Evolutionary conservation across 2,888 invertebrate genomes (phyloP).

Genomic region (Sphaeridia pumilis): DNA sequence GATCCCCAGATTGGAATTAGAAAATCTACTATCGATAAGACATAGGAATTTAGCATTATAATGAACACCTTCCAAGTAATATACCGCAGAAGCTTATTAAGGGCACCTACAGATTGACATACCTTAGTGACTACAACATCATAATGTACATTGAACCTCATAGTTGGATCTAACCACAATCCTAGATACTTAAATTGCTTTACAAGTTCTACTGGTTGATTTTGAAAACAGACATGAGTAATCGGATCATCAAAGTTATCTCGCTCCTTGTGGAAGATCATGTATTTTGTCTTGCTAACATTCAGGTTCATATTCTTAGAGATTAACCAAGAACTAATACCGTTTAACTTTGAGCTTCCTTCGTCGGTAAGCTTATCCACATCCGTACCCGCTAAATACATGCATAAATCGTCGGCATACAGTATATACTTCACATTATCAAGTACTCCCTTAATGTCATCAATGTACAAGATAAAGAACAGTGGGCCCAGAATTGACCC

Average conservation of each 20-base stretch:
- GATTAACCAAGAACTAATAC: no score
- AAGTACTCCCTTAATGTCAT: constrained; percentile 5
- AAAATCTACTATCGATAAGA: background rate
- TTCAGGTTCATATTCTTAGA: no score
- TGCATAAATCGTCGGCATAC: constrained; percentile 19
- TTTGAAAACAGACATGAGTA: no score
- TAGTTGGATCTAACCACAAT: background rate
- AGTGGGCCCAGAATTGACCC: constrained; percentile 14
- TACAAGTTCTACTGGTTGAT: background rate
- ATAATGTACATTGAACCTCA: constrained; percentile 3
- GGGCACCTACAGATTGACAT: background rate
- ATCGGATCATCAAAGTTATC: no score
- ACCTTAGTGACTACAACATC: background rate
- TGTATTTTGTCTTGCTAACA: no score
- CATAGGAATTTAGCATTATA: background rate
- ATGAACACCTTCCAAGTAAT: background rate
- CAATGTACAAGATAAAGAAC: constrained; percentile 15
- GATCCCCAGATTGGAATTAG: background rate
- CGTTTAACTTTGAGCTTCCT: no score
- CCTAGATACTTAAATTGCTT: background rate
- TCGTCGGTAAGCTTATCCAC: no score
- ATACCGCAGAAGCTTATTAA: background rate
- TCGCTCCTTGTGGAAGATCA: no score
- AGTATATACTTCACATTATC: constrained; percentile 2
- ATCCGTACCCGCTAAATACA: no score